phyloP scores from a whole-genome alignment of 1,140 invertebrate species.

The Hypothenemus hampei region DNA sequence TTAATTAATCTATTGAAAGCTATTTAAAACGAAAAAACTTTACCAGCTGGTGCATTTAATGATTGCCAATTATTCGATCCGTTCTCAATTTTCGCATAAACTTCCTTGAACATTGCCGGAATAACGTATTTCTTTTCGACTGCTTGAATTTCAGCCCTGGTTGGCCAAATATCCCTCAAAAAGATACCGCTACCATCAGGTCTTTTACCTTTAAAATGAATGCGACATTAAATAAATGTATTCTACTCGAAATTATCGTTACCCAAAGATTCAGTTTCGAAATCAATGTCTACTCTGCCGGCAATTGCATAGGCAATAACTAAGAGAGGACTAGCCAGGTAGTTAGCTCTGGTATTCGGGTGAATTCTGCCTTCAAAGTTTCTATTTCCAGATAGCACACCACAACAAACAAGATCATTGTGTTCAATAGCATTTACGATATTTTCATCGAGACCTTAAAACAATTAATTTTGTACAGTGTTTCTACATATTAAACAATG shows the following conservation, averaged over 20 bases:
- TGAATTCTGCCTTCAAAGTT: slow-evolving; percentile 98
- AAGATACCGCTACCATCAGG: slow-evolving; percentile 71
- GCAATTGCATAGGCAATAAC: slow-evolving; percentile 97
- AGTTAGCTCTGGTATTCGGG: slow-evolving; percentile 93
- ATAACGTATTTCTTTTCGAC: slow-evolving; percentile 89
- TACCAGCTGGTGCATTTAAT: slow-evolving; percentile 69
- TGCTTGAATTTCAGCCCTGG: slow-evolving; percentile 80
- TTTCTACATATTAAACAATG: background rate
- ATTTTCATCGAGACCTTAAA: slow-evolving; percentile 64
- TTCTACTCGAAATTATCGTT: slow-evolving; percentile 30
- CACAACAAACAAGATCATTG: slow-evolving; percentile 90
- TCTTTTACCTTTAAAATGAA: slow-evolving; percentile 53
- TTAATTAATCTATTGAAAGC: too few relatives aligned
- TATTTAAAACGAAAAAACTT: slow-evolving; percentile 6
- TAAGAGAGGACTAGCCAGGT: slow-evolving; percentile 89
- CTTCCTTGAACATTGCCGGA: slow-evolving; percentile 96
- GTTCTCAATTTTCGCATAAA: slow-evolving; percentile 79
- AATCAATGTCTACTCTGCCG: slow-evolving; percentile 91
- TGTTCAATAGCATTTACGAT: slow-evolving; percentile 92
- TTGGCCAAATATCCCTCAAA: slow-evolving; percentile 93
- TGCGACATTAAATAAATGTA: background rate
- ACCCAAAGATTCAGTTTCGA: slow-evolving; percentile 65
- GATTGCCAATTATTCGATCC: slow-evolving; percentile 85
- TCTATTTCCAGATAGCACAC: slow-evolving; percentile 92
- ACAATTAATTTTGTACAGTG: too few relatives aligned